Base-by-base conservation (phyloP, 2,888 invertebrate genomes). In the Peribatodes rhomboidaria region DNA sequence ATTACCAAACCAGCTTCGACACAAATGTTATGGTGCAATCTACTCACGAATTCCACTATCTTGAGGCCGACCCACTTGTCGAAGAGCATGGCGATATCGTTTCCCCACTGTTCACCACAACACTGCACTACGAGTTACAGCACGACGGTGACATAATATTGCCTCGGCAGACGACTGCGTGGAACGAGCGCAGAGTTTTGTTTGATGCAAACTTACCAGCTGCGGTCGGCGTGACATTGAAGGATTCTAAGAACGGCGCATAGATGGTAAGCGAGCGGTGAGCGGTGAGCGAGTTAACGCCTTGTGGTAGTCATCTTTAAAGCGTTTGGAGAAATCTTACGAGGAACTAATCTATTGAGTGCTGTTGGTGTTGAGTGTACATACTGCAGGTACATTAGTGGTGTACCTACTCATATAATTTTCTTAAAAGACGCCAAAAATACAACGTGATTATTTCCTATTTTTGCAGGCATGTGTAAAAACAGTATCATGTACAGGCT, bases 31-130 rank as follows among this genome's bases (percentile, higher is more conserved):
- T 72, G 71, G 65, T 64, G 72, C 65, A 70, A 70, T 68, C 73
- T 83, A 92, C 94, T 90, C 81, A 94, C 94, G 75, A 94, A 93
- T 86, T 94, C 92, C 52, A 92, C 87, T 81, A 93, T 90, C 90
- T 94, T 94, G 76, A 94, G 88, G 71, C 87, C 92, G 88, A 94
- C 93, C 94, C 94, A 94, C 88, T 93, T 93, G 86, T 94, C 93
- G 80, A 90, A 94, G 41, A 92, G 82, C 93, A 93, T 93, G 76
- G 73, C 76, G 69, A 69, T 72, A 73, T 70, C 64, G 70, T 75
- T 71, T 71, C 73, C 73, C 72, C 76, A 76, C 73, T 74, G 71
- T 70, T 73, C 71, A 76, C 70, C 73, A 73, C 61, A 44, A 33
- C 75, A 71, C 61, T 52, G 70, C 75, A n/a, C 41, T 39, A 35